A percentile compares a stretch with the other conserved stretches of the same genome.
Evolutionary conservation across 2,888 invertebrate species (phyloP).

Genomic region (Artemia sinica): DNA sequence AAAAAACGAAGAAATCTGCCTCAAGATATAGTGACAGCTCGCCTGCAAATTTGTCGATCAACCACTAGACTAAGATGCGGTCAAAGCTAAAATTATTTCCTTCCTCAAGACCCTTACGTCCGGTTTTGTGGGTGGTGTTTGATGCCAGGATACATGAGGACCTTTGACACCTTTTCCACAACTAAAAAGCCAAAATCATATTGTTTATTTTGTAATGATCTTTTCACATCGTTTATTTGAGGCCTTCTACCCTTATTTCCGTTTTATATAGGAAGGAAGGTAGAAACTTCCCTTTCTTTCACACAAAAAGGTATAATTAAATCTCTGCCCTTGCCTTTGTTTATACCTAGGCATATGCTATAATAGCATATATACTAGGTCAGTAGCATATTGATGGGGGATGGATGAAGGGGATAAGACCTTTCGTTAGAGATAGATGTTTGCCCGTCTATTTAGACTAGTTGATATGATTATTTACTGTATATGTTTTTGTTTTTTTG

Average conservation of each 20-base stretch:
- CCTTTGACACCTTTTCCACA: conserved; percentile 13
- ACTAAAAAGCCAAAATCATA: conserved; percentile 1
- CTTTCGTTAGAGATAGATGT: too few relatives aligned
- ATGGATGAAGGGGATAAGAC: too few relatives aligned
- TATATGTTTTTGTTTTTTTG: too few relatives aligned
- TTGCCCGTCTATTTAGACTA: too few relatives aligned
- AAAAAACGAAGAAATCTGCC: neutral
- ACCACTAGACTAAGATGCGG: neutral
- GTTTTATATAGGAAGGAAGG: neutral
- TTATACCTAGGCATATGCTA: too few relatives aligned
- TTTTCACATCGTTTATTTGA: conserved; percentile 10
- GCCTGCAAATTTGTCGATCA: conserved; percentile 6
- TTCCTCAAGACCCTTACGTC: conserved; percentile 13
- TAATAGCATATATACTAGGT: too few relatives aligned
- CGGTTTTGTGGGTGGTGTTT: conserved; percentile 7
- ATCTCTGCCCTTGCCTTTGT: too few relatives aligned
- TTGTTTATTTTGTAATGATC: conserved; percentile 9
- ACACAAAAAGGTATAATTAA: too few relatives aligned
- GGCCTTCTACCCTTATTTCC: conserved; percentile 11
- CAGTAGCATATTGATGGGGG: too few relatives aligned
- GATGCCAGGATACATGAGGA: neutral
- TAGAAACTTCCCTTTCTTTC: neutral
- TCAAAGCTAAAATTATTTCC: neutral
- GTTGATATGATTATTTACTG: too few relatives aligned
- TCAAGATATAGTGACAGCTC: conserved; percentile 6